A percentile compares a stretch with the other conserved stretches of the same genome.
These are phyloP conservation scores for Dascyllus trimaculatus DNA, from an alignment of 2,113 vertebrate genomes.

Conservation along the genomic window DNA sequence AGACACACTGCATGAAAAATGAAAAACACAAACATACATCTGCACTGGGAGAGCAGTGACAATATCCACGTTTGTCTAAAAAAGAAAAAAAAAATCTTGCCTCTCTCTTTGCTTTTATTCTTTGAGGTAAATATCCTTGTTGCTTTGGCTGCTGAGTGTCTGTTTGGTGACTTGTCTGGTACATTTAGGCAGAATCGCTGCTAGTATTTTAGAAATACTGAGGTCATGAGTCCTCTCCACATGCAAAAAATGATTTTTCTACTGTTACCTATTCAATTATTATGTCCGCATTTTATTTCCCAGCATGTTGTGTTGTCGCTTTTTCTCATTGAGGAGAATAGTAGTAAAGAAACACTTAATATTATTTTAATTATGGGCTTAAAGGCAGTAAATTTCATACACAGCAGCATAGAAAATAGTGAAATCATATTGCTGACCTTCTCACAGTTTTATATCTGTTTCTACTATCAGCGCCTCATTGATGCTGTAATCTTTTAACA, in stretches of 20 bases:
- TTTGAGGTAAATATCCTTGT: constrained; percentile 46
- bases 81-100: background rate
- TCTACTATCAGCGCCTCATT: too few species aligned
- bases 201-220: constrained; percentile 1
- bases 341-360: background rate
- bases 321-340: background rate
- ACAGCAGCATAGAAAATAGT: background rate
- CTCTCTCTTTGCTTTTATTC: constrained; percentile 51
- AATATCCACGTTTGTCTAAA: constrained; percentile 49
- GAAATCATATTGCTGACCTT: background rate
- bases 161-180: constrained; percentile 10
- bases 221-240: background rate
- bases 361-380: background rate
- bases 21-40: constrained; percentile 59
- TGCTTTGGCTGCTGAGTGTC: constrained; percentile 4
- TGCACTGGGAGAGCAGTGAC: constrained; percentile 52
- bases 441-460: too few species aligned
- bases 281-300: background rate
- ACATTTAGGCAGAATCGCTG: constrained; percentile 12
- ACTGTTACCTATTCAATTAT: too few species aligned
- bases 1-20: constrained; percentile 34
- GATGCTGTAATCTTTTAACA: background rate
- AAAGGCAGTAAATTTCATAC: background rate
- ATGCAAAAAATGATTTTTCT: background rate
- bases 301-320: too few species aligned